Base-by-base conservation (phyloP, 1,140 invertebrate species). In the Pinna nobilis region DNA sequence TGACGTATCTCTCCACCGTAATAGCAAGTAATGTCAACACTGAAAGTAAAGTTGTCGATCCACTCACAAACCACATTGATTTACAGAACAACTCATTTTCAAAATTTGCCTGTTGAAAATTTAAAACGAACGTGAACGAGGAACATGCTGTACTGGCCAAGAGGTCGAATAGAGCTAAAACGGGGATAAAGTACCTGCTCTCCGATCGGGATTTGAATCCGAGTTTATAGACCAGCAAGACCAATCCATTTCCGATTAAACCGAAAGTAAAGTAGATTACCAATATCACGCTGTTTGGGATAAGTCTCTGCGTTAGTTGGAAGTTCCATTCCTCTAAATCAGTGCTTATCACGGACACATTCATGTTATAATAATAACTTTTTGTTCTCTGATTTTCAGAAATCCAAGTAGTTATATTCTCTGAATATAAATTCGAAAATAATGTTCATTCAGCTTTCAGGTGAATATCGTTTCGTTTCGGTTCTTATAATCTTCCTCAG, bases 121-220 rank as follows among this genome's bases (percentile, higher is more conserved):
- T 75, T 39, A 70, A 28, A 7, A 61, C 60, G 25, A 75, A 61
- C n/a, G 67, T 66, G 13, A 75, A 75, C 33, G 51, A 53, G 7
- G 39, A 51, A 35, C 73, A 59, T 23, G 55, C 65, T 7, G 63
- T 50, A 23, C 73, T 57, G 9, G 73, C 73, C 18, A 75, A 33
- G 3, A 75, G 7, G 47, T 75, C 73, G 3, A 59, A 44, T 6
- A 64, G 33, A 13, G 73, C 73, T 4, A 75, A 37, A 39, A 57
- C 57, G 0, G 73, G 73, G 33, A 75, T 69, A 37, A 75, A 75
- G 50, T 64, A 75, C 0, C 73, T 66, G 15, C 70, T 53, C 20
- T 64, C 60, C 13, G 51, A 25, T 47, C 55, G 61, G 0, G 18
- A 30, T 50, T 49, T 35, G 37, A 75, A 64, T 49, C 67, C 70